phyloP scores from a whole-genome alignment of 2,888 invertebrate species.

The Sarcophaga caerulescens region DNA sequence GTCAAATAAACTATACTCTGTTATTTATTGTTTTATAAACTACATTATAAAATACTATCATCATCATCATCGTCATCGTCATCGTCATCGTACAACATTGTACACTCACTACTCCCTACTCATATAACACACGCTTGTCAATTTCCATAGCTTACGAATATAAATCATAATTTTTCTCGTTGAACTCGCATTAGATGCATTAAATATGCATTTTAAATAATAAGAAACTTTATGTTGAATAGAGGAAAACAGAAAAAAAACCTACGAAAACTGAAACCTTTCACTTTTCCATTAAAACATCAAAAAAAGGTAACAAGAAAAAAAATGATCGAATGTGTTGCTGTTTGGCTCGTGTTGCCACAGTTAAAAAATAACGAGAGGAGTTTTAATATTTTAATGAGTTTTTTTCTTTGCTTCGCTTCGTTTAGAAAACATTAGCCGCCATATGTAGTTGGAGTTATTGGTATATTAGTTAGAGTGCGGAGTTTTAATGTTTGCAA shows the following conservation, averaged over 20 bases:
- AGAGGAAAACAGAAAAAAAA: conserved; percentile 3
- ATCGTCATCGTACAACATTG: conserved; percentile 1
- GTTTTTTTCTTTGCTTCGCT: not conserved
- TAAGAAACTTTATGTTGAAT: not conserved
- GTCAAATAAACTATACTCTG: conserved; percentile 34
- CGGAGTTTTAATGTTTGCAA: not conserved
- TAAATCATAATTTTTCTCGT: conserved; percentile 57
- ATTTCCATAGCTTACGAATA: conserved; percentile 35
- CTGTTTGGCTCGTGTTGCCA: conserved; percentile 57
- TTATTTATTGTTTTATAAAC: conserved; percentile 30
- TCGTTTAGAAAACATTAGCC: not conserved
- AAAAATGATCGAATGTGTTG: conserved; percentile 33
- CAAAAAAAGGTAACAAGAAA: conserved; percentile 49
- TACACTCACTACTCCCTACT: conserved; percentile 32
- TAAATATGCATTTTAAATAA: not conserved
- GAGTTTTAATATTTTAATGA: conserved; percentile 34
- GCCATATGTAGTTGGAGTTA: not conserved
- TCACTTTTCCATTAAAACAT: conserved; percentile 64
- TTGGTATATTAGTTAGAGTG: not conserved
- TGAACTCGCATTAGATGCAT: conserved; percentile 31
- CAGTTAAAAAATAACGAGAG: conserved; percentile 39
- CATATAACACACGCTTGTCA: conserved; percentile 55
- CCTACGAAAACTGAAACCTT: conserved; percentile 57
- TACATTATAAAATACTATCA: no score
- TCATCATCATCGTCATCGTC: no score